Evolutionary conservation across 2,888 invertebrate species (phyloP), one percentile per base, ranked within the genome.

Genomic region (Lasioglossum vierecki): DNA sequence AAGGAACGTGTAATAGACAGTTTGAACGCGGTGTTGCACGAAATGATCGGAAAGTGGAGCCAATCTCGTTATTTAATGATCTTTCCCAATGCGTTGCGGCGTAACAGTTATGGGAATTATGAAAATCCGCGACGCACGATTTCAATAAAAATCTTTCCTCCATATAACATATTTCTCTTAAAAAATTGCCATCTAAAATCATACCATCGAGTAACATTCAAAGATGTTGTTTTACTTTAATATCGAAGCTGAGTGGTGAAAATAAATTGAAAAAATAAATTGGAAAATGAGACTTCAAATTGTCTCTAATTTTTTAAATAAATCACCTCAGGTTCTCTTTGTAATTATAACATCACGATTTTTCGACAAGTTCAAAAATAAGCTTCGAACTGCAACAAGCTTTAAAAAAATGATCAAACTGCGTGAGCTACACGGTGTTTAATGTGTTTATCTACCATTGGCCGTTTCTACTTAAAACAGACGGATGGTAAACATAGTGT

Each of bases 1-100:
- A 80, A 78, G 80, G 80, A 83, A 86, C 73, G 73, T 57, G 77
- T 49, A 80, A 85, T 75, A 76, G 53, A 39, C 60, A 26, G 18
- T 66, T 39, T 26, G 46, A 72, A 39, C 66, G 46, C 72, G 57
- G n/a, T 84, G 60, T 60, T 63, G 63, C 75, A 76, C 63, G 63
- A 76, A 44, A 76, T 76, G 30, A 44, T 60, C 63, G 60, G 26
- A 63, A 41, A 44, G 26, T 44, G 26, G 60, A 26, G 75, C 44
- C 39, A 30, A 76, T 68, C 68, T 68, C n/a, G n/a, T 68, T 68
- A 68, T 68, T 68, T 39, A 68, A 41, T 39, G 22, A 68, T 22
- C 68, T 68, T 68, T 41, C 22, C n/a, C 41, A 35, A 39, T 39
- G 22, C 22, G 4, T n/a, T 1, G 41, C 22, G 1, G 22, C 41